Evolutionary conservation across 1,140 invertebrate species (phyloP).

Genomic region (Steinernema khuongi): DNA sequence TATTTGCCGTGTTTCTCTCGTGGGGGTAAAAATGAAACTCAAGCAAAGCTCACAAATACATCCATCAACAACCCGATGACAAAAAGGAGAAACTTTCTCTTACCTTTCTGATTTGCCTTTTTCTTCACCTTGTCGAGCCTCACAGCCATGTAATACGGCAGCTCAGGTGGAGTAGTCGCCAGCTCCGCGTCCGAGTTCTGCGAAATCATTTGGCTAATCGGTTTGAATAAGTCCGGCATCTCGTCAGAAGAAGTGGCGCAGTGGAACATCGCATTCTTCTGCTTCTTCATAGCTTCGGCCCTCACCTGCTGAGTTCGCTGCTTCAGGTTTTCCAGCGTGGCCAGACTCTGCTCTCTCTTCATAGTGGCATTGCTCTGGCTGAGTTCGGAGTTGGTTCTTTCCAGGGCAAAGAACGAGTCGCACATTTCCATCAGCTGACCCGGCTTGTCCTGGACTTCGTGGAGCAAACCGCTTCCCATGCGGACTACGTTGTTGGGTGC

Average conservation of each 20-base stretch:
- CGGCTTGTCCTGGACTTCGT: slow-evolving; percentile 23
- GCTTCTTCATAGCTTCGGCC: slow-evolving; percentile 28
- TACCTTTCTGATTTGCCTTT: slow-evolving; percentile 16
- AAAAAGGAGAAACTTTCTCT: neutral
- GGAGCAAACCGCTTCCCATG: slow-evolving; percentile 43
- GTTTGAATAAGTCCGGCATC: slow-evolving; percentile 35
- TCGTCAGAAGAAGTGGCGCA: slow-evolving; percentile 40
- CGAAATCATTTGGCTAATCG: slow-evolving; percentile 33
- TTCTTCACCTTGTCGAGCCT: slow-evolving; percentile 45
- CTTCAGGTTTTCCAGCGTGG: slow-evolving; percentile 49
- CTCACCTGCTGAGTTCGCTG: slow-evolving; percentile 50
- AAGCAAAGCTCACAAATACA: no score
- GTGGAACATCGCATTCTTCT: slow-evolving; percentile 26
- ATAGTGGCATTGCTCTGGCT: slow-evolving; percentile 22
- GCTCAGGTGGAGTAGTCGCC: slow-evolving; percentile 34
- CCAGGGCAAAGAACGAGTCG: slow-evolving; percentile 22
- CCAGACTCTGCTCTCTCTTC: slow-evolving; percentile 53
- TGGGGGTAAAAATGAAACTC: neutral
- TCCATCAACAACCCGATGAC: no score
- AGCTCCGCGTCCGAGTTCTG: neutral
- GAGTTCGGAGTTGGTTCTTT: neutral
- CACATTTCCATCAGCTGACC: slow-evolving; percentile 17
- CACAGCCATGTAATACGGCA: slow-evolving; percentile 56
- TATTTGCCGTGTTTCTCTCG: no score
- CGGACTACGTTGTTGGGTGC: slow-evolving; percentile 42